These are phyloP conservation scores for Macrotis lagotis DNA, from an alignment of 2,113 vertebrate genomes.

Conservation along the genomic window DNA sequence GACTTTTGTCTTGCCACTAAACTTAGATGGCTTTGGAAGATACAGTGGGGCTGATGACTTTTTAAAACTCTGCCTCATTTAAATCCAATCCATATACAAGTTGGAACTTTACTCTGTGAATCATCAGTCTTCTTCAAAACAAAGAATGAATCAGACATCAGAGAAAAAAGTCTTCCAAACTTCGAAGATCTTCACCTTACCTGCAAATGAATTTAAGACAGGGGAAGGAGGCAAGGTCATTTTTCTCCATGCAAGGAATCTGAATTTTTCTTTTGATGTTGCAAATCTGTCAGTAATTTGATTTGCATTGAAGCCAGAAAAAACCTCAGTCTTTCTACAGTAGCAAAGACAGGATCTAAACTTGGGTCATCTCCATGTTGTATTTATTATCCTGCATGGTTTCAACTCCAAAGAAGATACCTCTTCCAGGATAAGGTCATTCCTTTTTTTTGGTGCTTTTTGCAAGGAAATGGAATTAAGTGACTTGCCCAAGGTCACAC, in stretches of 20 bases:
- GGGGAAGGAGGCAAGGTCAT: neutral
- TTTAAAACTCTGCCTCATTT: no score
- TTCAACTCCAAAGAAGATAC: neutral
- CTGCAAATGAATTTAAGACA: neutral
- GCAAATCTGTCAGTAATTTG: neutral
- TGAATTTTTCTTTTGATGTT: neutral
- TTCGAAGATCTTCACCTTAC: neutral
- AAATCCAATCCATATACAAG: no score
- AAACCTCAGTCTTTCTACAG: neutral
- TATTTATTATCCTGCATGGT: neutral
- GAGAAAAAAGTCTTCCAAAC: no score
- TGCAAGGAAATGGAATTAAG: no score
- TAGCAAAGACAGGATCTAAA: neutral
- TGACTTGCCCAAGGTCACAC: no score
- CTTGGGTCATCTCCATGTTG: neutral
- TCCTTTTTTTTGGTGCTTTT: no score
- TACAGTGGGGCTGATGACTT: no score
- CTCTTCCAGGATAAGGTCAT: neutral
- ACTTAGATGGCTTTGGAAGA: no score
- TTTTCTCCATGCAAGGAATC: neutral
- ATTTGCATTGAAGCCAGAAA: neutral
- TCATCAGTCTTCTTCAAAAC: no score
- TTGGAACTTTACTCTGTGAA: no score
- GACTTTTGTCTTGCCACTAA: no score
- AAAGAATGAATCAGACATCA: no score